Percentiles rank a stretch among this genome's conserved stretches.
phyloP scores from a whole-genome alignment of 2,797 vertebrate species.

The Scolopax bukidnonensis region DNA sequence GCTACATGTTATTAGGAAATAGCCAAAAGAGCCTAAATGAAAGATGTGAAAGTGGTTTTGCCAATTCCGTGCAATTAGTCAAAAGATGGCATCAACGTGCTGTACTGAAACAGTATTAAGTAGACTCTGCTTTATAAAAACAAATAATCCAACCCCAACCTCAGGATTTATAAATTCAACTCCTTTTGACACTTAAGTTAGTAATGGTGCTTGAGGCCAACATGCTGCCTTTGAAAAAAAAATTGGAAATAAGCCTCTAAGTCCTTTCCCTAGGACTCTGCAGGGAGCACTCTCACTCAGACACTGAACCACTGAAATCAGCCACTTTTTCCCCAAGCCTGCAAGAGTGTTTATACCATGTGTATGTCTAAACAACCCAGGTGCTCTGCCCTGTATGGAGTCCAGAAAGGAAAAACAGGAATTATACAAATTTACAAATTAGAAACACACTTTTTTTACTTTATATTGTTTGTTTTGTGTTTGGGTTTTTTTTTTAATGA shows the following conservation, averaged over 20 bases:
- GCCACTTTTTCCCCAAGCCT: not conserved
- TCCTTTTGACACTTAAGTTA: not conserved
- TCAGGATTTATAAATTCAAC: not conserved
- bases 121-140: not conserved
- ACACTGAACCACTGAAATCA: not conserved
- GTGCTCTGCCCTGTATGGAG: not conserved
- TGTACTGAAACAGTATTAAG: not conserved
- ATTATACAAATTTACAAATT: rapidly evolving
- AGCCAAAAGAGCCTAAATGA: not conserved
- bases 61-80: not conserved
- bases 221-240: not conserved
- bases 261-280: not conserved
- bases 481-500: not conserved
- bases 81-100: not conserved
- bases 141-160: not conserved
- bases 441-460: not conserved
- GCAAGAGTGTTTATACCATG: not conserved
- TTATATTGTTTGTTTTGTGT: no score
- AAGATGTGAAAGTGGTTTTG: not conserved
- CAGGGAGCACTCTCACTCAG: not conserved
- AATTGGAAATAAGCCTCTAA: not conserved
- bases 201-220: not conserved
- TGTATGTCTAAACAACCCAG: not conserved
- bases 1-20: not conserved
- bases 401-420: not conserved